Base-by-base conservation (phyloP, 2,888 invertebrate genomes). In the Cantharis rustica region DNA sequence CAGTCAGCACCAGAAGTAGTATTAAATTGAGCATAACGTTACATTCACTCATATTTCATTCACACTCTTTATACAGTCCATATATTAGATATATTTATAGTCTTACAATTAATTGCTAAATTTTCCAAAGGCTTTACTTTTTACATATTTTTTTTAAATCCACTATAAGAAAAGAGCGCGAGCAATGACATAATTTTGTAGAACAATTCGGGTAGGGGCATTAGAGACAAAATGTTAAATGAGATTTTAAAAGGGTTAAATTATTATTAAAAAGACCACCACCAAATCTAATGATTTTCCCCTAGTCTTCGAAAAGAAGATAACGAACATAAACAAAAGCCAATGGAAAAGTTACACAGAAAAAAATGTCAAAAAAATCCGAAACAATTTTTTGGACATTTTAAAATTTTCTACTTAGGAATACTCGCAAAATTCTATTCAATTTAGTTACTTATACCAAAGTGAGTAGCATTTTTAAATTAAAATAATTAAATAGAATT, bases 11-110 rank as follows among this genome's bases (percentile, higher is more conserved):
- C 88, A 87, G 84, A 76, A 78, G 76, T 72, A 78, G 76, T 72
- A 66, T 20, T 69, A 78, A 78, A 79, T 78, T 77, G 80, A 79
- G 79, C 79, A 75, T 73, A 78, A 73, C 79, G 73, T 75, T 81
- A 83, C 84, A 85, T 84, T 79, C 86, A 86, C 81, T 81, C 85
- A 82, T 83, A 81, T 23, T 66, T 78, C 82, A 88, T 87, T 86
- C 88, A 87, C 83, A 84, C 88, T 84, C 86, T 88, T 88, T 88
- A 87, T 88, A 88, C 88, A 88, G 84, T 82, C 84, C 82, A 83
- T 86, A 85, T 84, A 77, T 75, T 72, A 72, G 69, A 68, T 75
- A 75, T 72, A 86, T 85, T 84, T 85, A 85, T 86, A 86, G 80
- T 82, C 79, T 82, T 82, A 83, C 80, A 78, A 79, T 82, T 74